phyloP scores from a whole-genome alignment of 2,113 vertebrate species.

The Chloropsis hardwickii region DNA sequence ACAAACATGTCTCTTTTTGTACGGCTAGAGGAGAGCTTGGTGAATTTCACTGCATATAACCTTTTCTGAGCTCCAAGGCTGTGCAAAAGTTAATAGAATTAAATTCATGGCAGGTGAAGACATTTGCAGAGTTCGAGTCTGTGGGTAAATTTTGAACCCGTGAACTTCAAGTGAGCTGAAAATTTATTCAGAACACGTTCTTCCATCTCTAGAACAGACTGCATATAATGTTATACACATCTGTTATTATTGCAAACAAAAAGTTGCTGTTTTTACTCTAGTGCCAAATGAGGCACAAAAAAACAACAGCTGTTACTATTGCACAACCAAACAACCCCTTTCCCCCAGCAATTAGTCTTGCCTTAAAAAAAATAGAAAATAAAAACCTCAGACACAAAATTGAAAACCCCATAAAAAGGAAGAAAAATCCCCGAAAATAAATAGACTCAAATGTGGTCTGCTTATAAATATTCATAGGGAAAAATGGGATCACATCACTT shows the following conservation, averaged over 20 bases:
- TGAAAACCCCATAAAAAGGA: constrained; percentile 68
- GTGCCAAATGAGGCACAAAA: constrained; percentile 75
- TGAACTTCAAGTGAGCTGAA: constrained; percentile 62
- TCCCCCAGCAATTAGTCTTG: constrained; percentile 67
- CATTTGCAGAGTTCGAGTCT: constrained; percentile 9
- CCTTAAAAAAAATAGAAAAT: constrained; percentile 62
- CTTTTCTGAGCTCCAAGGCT: neutral
- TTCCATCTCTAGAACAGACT: constrained; percentile 58
- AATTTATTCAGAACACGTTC: constrained; percentile 60
- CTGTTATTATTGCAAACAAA: constrained; percentile 79
- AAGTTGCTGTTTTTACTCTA: constrained; percentile 70
- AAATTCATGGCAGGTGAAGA: constrained; percentile 17
- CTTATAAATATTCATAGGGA: constrained; percentile 77
- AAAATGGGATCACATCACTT: constrained; percentile 73
- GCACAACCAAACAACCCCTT: constrained; percentile 69
- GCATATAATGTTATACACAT: constrained; percentile 76
- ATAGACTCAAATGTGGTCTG: constrained; percentile 62
- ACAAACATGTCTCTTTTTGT: neutral
- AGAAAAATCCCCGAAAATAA: constrained; percentile 42
- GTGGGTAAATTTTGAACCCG: constrained; percentile 64
- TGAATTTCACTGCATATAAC: neutral
- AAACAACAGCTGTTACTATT: constrained; percentile 78
- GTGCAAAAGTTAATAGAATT: constrained; percentile 20
- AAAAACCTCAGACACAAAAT: constrained; percentile 72
- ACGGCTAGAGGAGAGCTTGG: neutral